phyloP scores from a whole-genome alignment of 1,140 invertebrate species.

The Neodiprion lecontei region DNA sequence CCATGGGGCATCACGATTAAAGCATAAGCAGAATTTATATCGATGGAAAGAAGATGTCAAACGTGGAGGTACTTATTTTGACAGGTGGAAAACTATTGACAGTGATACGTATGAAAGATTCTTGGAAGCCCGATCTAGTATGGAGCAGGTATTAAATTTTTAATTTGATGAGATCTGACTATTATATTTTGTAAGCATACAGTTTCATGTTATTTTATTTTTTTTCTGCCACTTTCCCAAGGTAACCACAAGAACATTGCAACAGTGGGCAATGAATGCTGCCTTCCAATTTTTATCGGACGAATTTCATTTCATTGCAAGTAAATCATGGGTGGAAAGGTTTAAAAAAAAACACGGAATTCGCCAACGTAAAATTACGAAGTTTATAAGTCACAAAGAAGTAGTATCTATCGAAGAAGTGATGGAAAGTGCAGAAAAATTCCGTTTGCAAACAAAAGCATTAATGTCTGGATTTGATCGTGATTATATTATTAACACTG shows the following conservation, averaged over 20 bases:
- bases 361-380: constrained; percentile 14
- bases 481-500: constrained; percentile 12
- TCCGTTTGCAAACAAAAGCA: constrained; percentile 4
- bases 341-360: constrained; percentile 19
- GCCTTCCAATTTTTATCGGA: constrained; percentile 11
- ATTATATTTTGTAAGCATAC: no score
- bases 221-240: background rate
- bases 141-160: background rate
- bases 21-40: background rate
- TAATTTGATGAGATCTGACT: no score
- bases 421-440: constrained; percentile 14
- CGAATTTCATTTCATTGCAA: constrained; percentile 9
- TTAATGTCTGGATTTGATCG: constrained; percentile 6
- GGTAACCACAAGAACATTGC: constrained; percentile 8
- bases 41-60: constrained; percentile 1
- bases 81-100: background rate
- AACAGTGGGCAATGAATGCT: constrained; percentile 16
- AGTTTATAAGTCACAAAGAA: constrained; percentile 10
- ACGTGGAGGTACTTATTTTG: constrained; percentile 1
- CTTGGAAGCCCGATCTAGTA: background rate
- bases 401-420: constrained; percentile 11
- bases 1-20: background rate
- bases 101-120: background rate
- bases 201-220: no score
- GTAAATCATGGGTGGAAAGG: background rate